Evolutionary conservation across 2,113 vertebrate species (phyloP).

Genomic region (Seriola aureovittata): DNA sequence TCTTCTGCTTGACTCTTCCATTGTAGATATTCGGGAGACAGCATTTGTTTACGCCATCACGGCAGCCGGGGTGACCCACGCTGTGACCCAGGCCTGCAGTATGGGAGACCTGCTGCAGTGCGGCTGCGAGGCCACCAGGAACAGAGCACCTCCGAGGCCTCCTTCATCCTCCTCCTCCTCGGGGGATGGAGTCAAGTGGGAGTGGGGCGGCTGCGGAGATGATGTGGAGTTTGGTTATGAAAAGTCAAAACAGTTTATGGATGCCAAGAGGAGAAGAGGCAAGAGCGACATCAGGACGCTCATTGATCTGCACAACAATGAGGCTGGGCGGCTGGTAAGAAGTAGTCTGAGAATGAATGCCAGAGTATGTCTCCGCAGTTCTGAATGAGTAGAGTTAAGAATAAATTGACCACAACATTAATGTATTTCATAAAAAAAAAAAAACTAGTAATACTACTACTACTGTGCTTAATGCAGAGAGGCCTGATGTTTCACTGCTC

Average conservation of each 20-base stretch:
- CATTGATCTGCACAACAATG: slow-evolving; percentile 96
- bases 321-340: slow-evolving; percentile 92
- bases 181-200: slow-evolving; percentile 91
- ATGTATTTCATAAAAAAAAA: not conserved
- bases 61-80: slow-evolving; percentile 92
- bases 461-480: not conserved
- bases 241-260: slow-evolving; percentile 98
- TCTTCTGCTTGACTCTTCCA: not conserved
- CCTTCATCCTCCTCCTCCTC: slow-evolving; percentile 67
- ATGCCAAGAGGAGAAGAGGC: slow-evolving; percentile 91
- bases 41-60: slow-evolving; percentile 98
- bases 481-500: slow-evolving; percentile 7
- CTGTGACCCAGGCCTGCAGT: slow-evolving; percentile 98
- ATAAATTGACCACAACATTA: not conserved
- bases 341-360: not conserved
- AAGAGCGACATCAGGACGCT: slow-evolving; percentile 95
- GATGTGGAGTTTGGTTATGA: slow-evolving; percentile 97
- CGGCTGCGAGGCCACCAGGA: slow-evolving; percentile 92
- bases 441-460: not conserved
- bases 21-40: slow-evolving; percentile 94
- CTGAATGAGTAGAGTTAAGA: not conserved
- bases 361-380: not conserved
- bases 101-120: slow-evolving; percentile 97
- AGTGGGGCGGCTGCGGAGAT: slow-evolving; percentile 97
- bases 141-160: slow-evolving; percentile 84